Conservation (phyloP, 2,797 vertebrate species). For the Diglossa cyanea region DNA sequence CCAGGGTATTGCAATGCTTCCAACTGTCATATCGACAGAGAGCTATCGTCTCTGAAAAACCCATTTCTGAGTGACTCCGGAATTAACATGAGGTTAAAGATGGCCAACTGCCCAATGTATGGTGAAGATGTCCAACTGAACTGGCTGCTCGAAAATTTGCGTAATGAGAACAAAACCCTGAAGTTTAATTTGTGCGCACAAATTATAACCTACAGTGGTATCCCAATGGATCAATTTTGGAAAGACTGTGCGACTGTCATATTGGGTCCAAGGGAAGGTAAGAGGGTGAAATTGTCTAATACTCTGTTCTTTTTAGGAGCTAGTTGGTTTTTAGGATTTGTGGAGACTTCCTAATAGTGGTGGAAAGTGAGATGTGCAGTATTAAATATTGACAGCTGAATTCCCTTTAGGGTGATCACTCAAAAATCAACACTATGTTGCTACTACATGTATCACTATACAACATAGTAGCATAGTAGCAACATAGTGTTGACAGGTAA, state of each 20-base stretch:
- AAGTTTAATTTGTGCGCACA: slow-evolving; percentile 58
- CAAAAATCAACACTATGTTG: background rate
- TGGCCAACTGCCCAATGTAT: slow-evolving; percentile 61
- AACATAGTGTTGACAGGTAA: too few species aligned
- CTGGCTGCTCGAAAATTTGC: slow-evolving; percentile 67
- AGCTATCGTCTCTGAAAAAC: slow-evolving; percentile 47
- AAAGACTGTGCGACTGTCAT: slow-evolving; percentile 47
- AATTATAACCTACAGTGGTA: slow-evolving; percentile 57
- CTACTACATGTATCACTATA: background rate
- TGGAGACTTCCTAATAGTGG: background rate
- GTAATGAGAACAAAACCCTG: slow-evolving; percentile 40
- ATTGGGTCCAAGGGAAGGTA: slow-evolving; percentile 63
- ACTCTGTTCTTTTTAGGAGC: background rate
- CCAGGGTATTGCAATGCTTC: slow-evolving; percentile 59
- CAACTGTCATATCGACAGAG: slow-evolving; percentile 64
- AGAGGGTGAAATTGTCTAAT: background rate
- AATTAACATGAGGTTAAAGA: slow-evolving; percentile 57
- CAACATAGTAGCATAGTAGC: too few species aligned
- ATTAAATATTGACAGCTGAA: background rate
- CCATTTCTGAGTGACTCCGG: slow-evolving; percentile 51
- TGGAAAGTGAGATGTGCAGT: background rate
- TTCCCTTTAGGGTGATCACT: background rate
- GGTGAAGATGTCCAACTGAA: slow-evolving; percentile 55
- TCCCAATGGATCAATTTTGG: slow-evolving; percentile 57
- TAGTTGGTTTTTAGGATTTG: background rate